phyloP scores from a whole-genome alignment of 2,797 vertebrate species.

The Macrochelys suwanniensis region DNA sequence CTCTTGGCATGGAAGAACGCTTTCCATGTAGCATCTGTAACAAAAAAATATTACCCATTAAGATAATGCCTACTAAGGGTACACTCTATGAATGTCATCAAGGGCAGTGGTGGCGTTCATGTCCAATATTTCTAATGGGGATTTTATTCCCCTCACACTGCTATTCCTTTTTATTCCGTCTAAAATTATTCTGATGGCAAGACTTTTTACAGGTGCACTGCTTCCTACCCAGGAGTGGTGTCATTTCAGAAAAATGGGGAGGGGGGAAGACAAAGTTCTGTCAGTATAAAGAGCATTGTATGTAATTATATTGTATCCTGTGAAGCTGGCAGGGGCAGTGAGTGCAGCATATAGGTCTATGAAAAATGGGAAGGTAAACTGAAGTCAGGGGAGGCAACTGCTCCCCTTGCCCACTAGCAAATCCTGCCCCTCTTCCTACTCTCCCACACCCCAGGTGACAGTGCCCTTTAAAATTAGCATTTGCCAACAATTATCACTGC shows the following conservation, averaged over 20 bases:
- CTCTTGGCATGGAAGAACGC: slow-evolving; percentile 53
- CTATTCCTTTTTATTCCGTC: not conserved
- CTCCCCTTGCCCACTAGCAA: not conserved
- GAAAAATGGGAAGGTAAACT: not conserved
- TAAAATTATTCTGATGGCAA: not conserved
- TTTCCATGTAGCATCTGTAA: slow-evolving; percentile 5
- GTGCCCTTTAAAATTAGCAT: fast-evolving
- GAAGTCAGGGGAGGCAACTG: not conserved
- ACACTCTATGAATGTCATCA: slow-evolving; percentile 47
- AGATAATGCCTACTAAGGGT: slow-evolving; percentile 46
- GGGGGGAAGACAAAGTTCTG: not conserved
- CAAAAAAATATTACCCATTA: slow-evolving; percentile 54
- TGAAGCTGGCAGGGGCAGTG: not conserved
- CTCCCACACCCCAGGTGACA: not conserved
- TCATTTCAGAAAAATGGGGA: not conserved
- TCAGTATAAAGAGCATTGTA: not conserved
- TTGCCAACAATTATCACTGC: not conserved
- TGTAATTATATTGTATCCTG: not conserved
- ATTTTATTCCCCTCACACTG: slow-evolving; percentile 35
- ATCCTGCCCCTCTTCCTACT: not conserved
- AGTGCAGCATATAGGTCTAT: not conserved
- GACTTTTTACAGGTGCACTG: not conserved
- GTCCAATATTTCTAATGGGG: not conserved
- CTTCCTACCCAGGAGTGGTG: not conserved
- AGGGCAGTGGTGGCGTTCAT: slow-evolving; percentile 64